A percentile compares a stretch with the other conserved stretches of the same genome.
phyloP scores from a whole-genome alignment of 2,113 vertebrate genomes.

The Cottus gobio region DNA sequence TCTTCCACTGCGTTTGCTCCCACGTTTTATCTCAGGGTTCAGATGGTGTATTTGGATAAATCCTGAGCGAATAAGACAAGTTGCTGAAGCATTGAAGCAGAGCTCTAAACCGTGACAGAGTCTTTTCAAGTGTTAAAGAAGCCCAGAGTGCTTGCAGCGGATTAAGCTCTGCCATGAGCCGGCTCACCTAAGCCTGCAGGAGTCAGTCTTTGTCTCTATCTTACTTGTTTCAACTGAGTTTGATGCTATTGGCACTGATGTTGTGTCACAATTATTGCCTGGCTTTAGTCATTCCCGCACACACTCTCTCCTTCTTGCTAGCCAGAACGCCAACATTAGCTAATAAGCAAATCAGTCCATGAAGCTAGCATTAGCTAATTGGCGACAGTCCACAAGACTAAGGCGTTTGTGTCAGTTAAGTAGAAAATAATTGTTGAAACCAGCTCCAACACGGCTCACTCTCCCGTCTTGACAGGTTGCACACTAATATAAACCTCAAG shows the following conservation, averaged over 20 bases:
- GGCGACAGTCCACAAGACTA: no score
- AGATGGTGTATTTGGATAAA: background rate
- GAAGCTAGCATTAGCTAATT: no score
- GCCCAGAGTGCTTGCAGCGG: background rate
- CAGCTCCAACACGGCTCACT: no score
- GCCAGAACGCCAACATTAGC: no score
- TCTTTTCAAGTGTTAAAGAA: background rate
- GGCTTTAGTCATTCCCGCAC: no score
- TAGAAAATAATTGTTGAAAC: no score
- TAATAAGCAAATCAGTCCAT: no score
- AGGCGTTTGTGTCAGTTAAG: no score
- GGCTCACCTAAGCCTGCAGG: background rate
- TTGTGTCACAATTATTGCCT: background rate
- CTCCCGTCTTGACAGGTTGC: no score
- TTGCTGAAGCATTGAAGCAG: background rate
- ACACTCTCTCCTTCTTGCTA: no score
- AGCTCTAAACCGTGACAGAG: background rate
- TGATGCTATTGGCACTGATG: background rate
- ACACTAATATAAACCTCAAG: no score
- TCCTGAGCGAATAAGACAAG: background rate
- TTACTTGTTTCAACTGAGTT: background rate
- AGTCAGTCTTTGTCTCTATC: background rate
- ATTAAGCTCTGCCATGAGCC: background rate
- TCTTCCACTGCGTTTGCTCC: background rate
- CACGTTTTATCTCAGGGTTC: background rate